A percentile compares a stretch with the other conserved stretches of the same genome.
phyloP scores from a whole-genome alignment of 1,140 invertebrate species.

The Drosophila nikananu region DNA sequence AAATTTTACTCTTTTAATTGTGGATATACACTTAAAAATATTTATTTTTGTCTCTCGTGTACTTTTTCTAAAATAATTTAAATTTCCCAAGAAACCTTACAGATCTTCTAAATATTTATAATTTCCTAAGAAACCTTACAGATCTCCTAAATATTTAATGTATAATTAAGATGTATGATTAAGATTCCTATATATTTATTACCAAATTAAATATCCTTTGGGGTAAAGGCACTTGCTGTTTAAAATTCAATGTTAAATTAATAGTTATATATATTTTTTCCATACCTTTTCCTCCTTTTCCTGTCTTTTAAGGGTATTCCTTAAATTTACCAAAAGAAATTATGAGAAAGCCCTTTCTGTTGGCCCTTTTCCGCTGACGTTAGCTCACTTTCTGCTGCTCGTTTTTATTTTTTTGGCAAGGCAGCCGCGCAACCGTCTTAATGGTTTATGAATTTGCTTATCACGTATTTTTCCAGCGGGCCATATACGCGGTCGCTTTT shows the following conservation, averaged over 20 bases:
- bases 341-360: background rate
- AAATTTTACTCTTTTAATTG: too few species aligned
- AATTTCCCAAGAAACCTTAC: background rate
- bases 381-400: conserved; percentile 44
- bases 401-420: conserved; percentile 8
- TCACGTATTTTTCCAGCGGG: conserved; percentile 75
- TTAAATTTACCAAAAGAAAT: background rate
- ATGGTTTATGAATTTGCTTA: conserved; percentile 81
- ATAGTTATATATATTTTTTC: background rate
- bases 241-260: background rate
- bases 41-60: background rate
- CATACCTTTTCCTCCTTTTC: too few species aligned
- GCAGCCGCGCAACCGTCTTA: conserved; percentile 63
- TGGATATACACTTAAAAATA: background rate
- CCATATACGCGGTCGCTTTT: conserved; percentile 66
- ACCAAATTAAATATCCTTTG: background rate
- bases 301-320: conserved; percentile 11
- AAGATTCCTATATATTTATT: too few species aligned
- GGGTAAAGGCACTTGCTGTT: background rate
- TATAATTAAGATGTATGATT: too few species aligned
- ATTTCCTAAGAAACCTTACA: background rate
- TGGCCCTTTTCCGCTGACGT: conserved; percentile 57
- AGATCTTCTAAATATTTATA: too few species aligned
- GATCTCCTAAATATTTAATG: too few species aligned
- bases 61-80: background rate